phyloP scores from a whole-genome alignment of 2,888 invertebrate genomes.

The Torymus tubicola region DNA sequence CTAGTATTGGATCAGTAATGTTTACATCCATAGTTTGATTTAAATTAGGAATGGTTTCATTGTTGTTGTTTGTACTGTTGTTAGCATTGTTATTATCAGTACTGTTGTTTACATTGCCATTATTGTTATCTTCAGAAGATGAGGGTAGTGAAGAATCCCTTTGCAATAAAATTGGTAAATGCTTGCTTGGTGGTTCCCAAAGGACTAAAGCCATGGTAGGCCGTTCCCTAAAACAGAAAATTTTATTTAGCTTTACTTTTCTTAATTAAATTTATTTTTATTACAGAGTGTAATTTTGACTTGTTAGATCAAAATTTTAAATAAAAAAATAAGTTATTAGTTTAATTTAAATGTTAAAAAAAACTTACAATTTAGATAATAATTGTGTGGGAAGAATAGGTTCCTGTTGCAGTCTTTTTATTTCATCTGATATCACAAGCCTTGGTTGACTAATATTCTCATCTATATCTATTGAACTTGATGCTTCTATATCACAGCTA shows the following conservation, averaged over 20 bases:
- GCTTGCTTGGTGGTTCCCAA: slow-evolving; percentile 86
- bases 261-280: slow-evolving; percentile 32
- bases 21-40: slow-evolving; percentile 65
- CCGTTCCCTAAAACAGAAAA: slow-evolving; percentile 79
- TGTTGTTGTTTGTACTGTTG: slow-evolving; percentile 63
- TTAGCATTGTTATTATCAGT: slow-evolving; percentile 60
- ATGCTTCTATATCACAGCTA: slow-evolving; percentile 58
- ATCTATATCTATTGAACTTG: slow-evolving; percentile 61
- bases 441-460: slow-evolving; percentile 67
- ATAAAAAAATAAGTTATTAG: background rate
- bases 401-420: slow-evolving; percentile 82
- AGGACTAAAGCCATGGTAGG: slow-evolving; percentile 89
- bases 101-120: slow-evolving; percentile 57
- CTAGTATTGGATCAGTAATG: slow-evolving; percentile 60
- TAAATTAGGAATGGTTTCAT: slow-evolving; percentile 67
- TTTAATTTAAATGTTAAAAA: background rate
- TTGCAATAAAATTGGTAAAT: slow-evolving; percentile 72
- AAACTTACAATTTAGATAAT: slow-evolving; percentile 76
- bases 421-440: slow-evolving; percentile 83
- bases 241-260: slow-evolving; percentile 61
- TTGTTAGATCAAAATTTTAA: background rate
- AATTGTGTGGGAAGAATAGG: slow-evolving; percentile 83
- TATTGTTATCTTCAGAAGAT: slow-evolving; percentile 64
- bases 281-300: slow-evolving; percentile 11
- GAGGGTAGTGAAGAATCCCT: slow-evolving; percentile 62